Evolutionary conservation across 2,113 vertebrate genomes (phyloP).

Genomic region (Indri indri): DNA sequence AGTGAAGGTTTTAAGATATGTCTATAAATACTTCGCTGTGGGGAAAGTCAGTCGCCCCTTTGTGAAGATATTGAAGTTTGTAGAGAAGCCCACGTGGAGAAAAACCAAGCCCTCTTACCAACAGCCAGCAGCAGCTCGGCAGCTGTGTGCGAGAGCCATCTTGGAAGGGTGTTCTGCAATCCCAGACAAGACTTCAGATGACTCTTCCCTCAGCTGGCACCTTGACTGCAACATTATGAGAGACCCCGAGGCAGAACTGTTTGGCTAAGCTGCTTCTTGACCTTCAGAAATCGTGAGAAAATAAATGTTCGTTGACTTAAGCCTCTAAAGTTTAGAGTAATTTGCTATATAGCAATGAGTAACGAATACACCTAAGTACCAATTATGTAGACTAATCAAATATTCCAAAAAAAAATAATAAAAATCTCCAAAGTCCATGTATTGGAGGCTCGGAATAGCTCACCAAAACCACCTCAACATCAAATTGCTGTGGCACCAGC

Average conservation of each 20-base stretch:
- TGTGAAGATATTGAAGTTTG: neutral
- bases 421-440: neutral
- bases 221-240: neutral
- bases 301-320: neutral
- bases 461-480: neutral
- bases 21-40: neutral
- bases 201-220: neutral
- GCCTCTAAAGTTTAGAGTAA: neutral
- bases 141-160: neutral
- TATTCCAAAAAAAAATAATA: neutral
- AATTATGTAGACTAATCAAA: neutral
- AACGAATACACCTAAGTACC: neutral
- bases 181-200: neutral
- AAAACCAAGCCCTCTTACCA: neutral
- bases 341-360: neutral
- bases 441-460: neutral
- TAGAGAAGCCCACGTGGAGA: neutral
- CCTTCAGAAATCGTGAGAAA: neutral
- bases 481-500: neutral
- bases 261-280: neutral
- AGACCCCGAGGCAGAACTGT: neutral
- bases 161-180: neutral
- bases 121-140: neutral
- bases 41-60: neutral
- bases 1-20: neutral